Percentiles rank a stretch among this genome's conserved stretches.
Conservation (phyloP, 2,113 vertebrate genomes). For the Ornithorhynchus anatinus region DNA sequence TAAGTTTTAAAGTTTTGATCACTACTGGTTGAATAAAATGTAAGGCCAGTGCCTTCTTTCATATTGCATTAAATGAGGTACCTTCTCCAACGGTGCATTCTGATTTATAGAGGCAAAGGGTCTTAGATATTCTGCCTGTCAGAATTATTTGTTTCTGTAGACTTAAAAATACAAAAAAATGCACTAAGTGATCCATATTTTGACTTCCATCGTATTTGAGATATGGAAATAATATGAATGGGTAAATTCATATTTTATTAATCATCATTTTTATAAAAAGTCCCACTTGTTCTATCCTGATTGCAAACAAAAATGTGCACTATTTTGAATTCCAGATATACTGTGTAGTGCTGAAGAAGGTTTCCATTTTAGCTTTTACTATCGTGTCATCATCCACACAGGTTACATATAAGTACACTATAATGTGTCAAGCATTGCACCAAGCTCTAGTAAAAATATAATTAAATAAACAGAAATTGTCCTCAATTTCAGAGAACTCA, state of each 20-base stretch:
- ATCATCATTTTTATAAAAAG: not conserved
- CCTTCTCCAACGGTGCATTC: not conserved
- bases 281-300: fast-evolving
- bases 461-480: too few species aligned
- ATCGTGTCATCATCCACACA: too few species aligned
- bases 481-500: too few species aligned
- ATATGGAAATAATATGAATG: not conserved
- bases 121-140: not conserved
- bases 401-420: too few species aligned
- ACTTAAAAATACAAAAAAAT: not conserved
- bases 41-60: too few species aligned
- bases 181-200: not conserved
- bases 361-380: not conserved
- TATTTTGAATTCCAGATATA: not conserved
- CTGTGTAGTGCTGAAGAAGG: not conserved
- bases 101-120: not conserved
- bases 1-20: too few species aligned
- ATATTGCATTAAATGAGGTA: too few species aligned
- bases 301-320: not conserved
- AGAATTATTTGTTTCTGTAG: not conserved
- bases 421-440: too few species aligned
- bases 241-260: not conserved
- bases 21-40: too few species aligned
- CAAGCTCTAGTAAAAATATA: too few species aligned
- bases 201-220: not conserved